These are phyloP conservation scores for Acronicta leporina DNA, from an alignment of 2,888 invertebrate genomes.

Conservation along the genomic window DNA sequence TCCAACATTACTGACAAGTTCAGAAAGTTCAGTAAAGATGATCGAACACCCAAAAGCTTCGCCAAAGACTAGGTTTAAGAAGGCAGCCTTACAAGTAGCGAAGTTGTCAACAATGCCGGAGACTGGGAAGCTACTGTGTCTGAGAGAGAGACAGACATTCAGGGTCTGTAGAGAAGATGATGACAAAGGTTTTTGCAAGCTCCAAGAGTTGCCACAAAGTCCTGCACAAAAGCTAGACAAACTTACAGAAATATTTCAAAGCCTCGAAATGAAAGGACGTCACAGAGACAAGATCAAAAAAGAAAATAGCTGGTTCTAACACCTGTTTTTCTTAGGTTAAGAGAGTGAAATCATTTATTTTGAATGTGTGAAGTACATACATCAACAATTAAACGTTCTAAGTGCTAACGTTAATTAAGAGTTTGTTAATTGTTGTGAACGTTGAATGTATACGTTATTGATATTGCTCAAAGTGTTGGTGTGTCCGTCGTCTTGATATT, in stretches of 20 bases:
- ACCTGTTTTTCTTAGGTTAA: slow-evolving; percentile 55
- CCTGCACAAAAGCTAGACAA: slow-evolving; percentile 78
- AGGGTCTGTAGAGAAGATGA: slow-evolving; percentile 65
- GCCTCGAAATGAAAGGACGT: slow-evolving; percentile 78
- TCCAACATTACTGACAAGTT: slow-evolving; percentile 8
- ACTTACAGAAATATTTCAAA: slow-evolving; percentile 83
- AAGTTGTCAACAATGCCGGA: slow-evolving; percentile 79
- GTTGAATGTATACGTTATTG: slow-evolving; percentile 67
- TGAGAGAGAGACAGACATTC: slow-evolving; percentile 78
- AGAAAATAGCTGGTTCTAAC: slow-evolving; percentile 86
- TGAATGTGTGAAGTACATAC: slow-evolving; percentile 53
- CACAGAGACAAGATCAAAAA: slow-evolving; percentile 81
- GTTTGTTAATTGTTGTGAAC: slow-evolving; percentile 71
- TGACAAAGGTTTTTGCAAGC: slow-evolving; percentile 63
- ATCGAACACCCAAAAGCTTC: slow-evolving; percentile 64
- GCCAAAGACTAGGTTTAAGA: slow-evolving; percentile 81
- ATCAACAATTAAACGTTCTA: slow-evolving; percentile 57
- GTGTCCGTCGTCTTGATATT: slow-evolving; percentile 67
- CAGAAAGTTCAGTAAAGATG: slow-evolving; percentile 21
- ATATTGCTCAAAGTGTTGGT: slow-evolving; percentile 82
- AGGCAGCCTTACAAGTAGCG: slow-evolving; percentile 80
- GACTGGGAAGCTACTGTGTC: slow-evolving; percentile 80
- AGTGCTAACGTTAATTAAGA: slow-evolving; percentile 70
- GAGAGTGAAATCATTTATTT: slow-evolving; percentile 64
- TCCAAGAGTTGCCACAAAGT: slow-evolving; percentile 74